Evolutionary conservation across 2,797 vertebrate species (phyloP).

Genomic region (Babyrousa celebensis): DNA sequence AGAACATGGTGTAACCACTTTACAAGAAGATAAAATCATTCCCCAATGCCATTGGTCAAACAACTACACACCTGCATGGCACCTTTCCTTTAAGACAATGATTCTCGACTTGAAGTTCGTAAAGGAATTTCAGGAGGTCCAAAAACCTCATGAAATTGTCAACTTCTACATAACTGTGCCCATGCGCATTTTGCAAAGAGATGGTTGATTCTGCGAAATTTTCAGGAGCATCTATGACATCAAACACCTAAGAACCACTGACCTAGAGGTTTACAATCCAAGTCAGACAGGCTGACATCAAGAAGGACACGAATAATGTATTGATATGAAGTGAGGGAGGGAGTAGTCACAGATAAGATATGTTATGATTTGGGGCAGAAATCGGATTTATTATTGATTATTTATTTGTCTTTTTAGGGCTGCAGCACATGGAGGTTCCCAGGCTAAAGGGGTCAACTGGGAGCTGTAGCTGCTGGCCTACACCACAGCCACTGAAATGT

Average conservation of each 20-base stretch:
- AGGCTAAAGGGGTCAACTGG: too few species aligned
- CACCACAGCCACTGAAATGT: too few species aligned
- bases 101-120: not conserved
- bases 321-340: too few species aligned
- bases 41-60: rapidly evolving
- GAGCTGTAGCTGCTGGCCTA: too few species aligned
- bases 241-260: not conserved
- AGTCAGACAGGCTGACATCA: not conserved
- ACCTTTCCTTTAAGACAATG: not conserved
- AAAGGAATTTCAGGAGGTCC: not conserved
- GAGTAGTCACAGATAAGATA: not conserved
- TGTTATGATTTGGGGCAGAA: not conserved
- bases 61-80: not conserved
- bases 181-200: not conserved
- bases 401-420: too few species aligned
- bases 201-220: not conserved
- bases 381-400: not conserved
- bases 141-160: not conserved
- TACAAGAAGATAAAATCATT: not conserved
- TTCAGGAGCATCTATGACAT: not conserved
- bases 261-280: not conserved
- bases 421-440: too few species aligned
- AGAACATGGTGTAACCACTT: not conserved
- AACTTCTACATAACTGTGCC: not conserved
- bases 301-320: not conserved